Percentiles rank a stretch among this genome's conserved stretches.
Conservation (phyloP, 2,888 invertebrate genomes). For the Ecdyonurus torrentis region DNA sequence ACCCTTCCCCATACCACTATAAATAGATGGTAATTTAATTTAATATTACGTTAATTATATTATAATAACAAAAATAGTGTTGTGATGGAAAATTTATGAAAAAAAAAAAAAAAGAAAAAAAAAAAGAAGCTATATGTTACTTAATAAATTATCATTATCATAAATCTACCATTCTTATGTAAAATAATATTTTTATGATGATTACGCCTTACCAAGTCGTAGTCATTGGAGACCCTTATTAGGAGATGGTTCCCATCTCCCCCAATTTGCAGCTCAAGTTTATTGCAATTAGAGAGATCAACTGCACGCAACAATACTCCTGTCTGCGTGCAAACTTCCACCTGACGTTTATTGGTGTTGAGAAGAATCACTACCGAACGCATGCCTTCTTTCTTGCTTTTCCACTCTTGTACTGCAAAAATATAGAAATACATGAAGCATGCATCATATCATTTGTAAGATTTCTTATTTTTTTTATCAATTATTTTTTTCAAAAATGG, state of each 20-base stretch:
- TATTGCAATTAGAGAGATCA: conserved; percentile 21
- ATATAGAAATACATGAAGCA: conserved; percentile 18
- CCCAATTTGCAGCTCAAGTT: conserved; percentile 22
- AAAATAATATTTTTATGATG: too few species aligned
- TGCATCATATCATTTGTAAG: conserved; percentile 6
- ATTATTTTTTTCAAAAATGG: too few species aligned
- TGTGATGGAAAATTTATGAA: too few species aligned
- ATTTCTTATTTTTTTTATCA: too few species aligned
- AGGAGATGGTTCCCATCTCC: conserved; percentile 25
- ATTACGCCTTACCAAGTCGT: conserved; percentile 37
- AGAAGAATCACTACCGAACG: conserved; percentile 26
- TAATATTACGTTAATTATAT: too few species aligned
- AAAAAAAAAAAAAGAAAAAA: too few species aligned
- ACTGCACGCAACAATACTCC: conserved; percentile 28
- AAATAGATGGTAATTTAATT: too few species aligned
- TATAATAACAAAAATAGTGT: too few species aligned
- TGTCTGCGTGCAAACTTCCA: conserved; percentile 25
- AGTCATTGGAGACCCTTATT: conserved; percentile 30
- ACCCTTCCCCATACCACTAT: too few species aligned
- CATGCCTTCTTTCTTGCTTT: conserved; percentile 21
- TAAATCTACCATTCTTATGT: too few species aligned
- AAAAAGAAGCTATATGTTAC: too few species aligned
- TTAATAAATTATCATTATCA: too few species aligned
- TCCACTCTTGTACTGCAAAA: conserved; percentile 27
- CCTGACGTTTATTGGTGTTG: conserved; percentile 21